A percentile compares a stretch with the other conserved stretches of the same genome.
These are phyloP conservation scores for Pherbina coryleti DNA, from an alignment of 2,888 invertebrate genomes.

Conservation along the genomic window DNA sequence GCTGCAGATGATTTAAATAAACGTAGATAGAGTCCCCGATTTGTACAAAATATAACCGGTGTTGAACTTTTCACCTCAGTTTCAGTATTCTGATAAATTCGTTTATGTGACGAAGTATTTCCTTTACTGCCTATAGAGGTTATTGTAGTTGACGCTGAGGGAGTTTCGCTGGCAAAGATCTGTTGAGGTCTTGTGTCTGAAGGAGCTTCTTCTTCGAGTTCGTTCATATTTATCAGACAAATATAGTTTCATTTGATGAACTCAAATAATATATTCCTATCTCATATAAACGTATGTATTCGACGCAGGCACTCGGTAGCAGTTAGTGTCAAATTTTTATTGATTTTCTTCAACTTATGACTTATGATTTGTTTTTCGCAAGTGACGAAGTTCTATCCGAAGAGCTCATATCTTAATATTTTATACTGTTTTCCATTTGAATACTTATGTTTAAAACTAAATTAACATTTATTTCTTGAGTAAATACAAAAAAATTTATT, in stretches of 20 bases:
- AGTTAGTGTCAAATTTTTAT: too few relatives aligned
- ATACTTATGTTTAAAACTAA: neutral
- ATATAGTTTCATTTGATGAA: neutral
- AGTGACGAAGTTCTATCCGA: too few relatives aligned
- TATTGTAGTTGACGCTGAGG: neutral
- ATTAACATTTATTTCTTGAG: neutral
- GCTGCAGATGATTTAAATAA: conserved; percentile 45
- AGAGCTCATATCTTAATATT: too few relatives aligned
- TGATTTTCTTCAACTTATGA: too few relatives aligned
- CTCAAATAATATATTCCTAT: too few relatives aligned
- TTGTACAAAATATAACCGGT: conserved; percentile 66
- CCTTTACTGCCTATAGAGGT: neutral
- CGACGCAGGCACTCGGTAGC: too few relatives aligned
- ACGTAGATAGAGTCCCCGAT: conserved; percentile 63
- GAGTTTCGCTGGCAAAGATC: neutral
- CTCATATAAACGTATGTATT: too few relatives aligned
- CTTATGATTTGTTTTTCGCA: too few relatives aligned
- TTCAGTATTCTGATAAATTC: neutral
- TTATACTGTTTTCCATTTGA: too few relatives aligned
- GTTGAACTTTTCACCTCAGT: conserved; percentile 52
- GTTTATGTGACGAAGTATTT: neutral
- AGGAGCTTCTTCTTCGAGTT: neutral
- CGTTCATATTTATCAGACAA: conserved; percentile 8
- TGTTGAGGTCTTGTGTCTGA: conserved; percentile 11
- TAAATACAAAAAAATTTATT: neutral